Evolutionary conservation across 2,113 vertebrate genomes (phyloP), one percentile per base, ranked within the genome.

Genomic region (Misgurnus mizolepis): DNA sequence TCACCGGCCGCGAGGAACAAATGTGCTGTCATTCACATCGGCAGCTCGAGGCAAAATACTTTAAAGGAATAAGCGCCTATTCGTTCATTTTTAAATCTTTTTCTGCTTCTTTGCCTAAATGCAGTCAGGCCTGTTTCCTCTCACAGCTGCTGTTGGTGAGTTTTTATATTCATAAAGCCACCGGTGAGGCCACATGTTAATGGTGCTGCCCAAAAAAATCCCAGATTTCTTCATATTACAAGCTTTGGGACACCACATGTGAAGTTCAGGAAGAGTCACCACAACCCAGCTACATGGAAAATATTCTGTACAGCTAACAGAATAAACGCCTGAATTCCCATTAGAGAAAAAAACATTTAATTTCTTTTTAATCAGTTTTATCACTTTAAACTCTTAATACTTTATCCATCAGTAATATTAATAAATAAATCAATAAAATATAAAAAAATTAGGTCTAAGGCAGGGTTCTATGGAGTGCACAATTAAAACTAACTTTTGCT

Each of bases 31-130:
- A 34, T 55, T 81, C n/a, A 15, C 67, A 58, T 39, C 15, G 39
- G 10, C 47, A 49, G 67, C 67, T 27, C 2, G 47, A 70, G 67
- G 67, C 18, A 6, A 68, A 68, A 68, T 47, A 18, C 6, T 47
- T 3, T 55, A 22, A 39, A 78, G 49, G 72, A 75, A 40, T 8
- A 70, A 55, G 27, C 14, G 9, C 15, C 6, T 8, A 8, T 56
- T 43, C 64, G 49, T 39, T 60, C 17, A 18, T 7, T 53, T 22
- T 34, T n/a, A 64, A n/a, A 64, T 27, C 22, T 47, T n/a, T 58
- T 41, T 67, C 64, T 41, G 58, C 80, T 64, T 69, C 79, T 67
- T 40, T 69, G 79, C 62, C 14, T 62, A 14, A 27, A 4, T 17
- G 72, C 4, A 18, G 22, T 64, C 60, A 64, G 43, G 0, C 43